phyloP scores from a whole-genome alignment of 2,888 invertebrate genomes.

The Terebella lapidaria region DNA sequence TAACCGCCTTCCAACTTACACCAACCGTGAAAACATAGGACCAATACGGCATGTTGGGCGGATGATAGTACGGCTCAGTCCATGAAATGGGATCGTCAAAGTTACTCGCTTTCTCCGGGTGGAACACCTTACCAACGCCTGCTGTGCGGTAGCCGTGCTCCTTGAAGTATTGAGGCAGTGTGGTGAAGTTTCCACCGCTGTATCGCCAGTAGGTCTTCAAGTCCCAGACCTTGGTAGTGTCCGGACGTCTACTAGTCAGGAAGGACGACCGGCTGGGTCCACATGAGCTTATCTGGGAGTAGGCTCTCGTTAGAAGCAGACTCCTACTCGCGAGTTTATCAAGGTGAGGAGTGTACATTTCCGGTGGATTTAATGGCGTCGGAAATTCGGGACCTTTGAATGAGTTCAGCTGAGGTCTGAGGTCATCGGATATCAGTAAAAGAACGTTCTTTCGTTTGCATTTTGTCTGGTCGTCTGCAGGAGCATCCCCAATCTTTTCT shows the following conservation, averaged over 20 bases:
- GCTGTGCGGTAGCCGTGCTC: slow-evolving; percentile 6
- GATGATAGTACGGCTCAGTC: slow-evolving; percentile 27
- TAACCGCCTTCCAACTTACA: slow-evolving; percentile 27
- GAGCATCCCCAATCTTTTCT: no score
- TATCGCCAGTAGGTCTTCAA: slow-evolving; percentile 23
- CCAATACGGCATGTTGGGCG: not conserved
- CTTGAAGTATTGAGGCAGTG: slow-evolving; percentile 13
- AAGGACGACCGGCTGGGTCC: slow-evolving; percentile 28
- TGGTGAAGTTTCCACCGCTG: slow-evolving; percentile 22
- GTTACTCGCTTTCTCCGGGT: slow-evolving; percentile 53
- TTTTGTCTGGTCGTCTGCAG: no score
- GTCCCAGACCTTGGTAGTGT: slow-evolving; percentile 29
- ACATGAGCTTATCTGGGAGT: slow-evolving; percentile 22
- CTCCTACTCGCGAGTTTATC: slow-evolving; percentile 25
- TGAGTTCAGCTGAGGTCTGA: slow-evolving; percentile 24
- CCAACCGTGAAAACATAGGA: slow-evolving; percentile 5
- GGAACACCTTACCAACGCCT: slow-evolving; percentile 13
- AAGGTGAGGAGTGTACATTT: slow-evolving; percentile 28
- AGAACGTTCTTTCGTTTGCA: slow-evolving; percentile 18
- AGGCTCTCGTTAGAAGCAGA: slow-evolving; percentile 26
- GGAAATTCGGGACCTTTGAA: slow-evolving; percentile 25
- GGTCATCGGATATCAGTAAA: slow-evolving; percentile 19
- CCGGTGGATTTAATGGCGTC: slow-evolving; percentile 21
- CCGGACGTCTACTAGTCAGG: slow-evolving; percentile 28
- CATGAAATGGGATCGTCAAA: slow-evolving; percentile 52